Percentiles rank a stretch among this genome's conserved stretches.
Conservation (phyloP, 2,888 invertebrate species). For the Pyrocoelia pectoralis region DNA sequence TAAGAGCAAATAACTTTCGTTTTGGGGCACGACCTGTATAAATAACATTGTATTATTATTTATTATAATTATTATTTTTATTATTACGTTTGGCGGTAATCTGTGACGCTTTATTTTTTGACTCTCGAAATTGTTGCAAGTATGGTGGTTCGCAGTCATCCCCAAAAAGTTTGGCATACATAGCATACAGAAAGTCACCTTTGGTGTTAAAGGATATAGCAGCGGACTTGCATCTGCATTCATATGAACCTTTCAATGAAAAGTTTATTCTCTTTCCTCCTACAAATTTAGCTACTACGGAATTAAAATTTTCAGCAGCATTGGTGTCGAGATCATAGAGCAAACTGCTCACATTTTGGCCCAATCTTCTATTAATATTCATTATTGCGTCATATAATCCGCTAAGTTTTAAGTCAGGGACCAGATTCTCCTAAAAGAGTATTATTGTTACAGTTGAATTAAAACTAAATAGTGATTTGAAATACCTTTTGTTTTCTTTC, state of each 20-base stretch:
- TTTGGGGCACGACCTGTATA: background rate
- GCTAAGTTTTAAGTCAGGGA: background rate
- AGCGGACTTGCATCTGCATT: background rate
- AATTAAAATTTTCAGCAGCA: constrained; percentile 3
- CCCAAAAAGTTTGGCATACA: background rate
- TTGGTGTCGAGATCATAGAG: constrained; percentile 7
- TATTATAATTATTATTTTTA: background rate
- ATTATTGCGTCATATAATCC: background rate
- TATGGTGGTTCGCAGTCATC: background rate
- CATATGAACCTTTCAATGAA: background rate
- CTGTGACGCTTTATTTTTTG: background rate
- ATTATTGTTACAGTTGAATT: too few relatives aligned
- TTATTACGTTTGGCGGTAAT: background rate
- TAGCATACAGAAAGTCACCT: background rate
- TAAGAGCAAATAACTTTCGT: background rate
- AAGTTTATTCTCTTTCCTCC: background rate
- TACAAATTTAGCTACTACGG: background rate
- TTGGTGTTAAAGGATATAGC: background rate
- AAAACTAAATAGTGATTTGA: too few relatives aligned
- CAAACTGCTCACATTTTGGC: background rate
- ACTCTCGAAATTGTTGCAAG: background rate
- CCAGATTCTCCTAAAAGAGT: background rate
- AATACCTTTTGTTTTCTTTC: background rate
- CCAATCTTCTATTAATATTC: background rate
- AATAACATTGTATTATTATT: background rate